Evolutionary conservation across 2,888 invertebrate species (phyloP).

Genomic region (Drosophila tripunctata): DNA sequence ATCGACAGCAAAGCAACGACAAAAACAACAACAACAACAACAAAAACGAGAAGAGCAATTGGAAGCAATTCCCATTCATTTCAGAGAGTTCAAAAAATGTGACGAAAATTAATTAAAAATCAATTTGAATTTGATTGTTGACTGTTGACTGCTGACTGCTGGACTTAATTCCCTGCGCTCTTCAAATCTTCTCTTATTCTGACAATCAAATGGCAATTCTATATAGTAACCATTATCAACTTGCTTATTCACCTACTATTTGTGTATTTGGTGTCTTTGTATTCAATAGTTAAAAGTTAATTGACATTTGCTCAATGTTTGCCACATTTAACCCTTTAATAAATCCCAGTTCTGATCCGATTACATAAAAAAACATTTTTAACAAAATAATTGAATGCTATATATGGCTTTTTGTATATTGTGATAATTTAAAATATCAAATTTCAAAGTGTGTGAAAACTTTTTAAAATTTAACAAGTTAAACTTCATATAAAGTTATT

Average conservation of each 20-base stretch:
- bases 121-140: constrained; percentile 79
- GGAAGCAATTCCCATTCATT: constrained; percentile 47
- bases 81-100: constrained; percentile 65
- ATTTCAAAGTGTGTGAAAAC: too few relatives aligned
- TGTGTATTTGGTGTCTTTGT: constrained; percentile 31
- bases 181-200: neutral
- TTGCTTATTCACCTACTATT: constrained; percentile 32
- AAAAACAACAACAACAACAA: neutral
- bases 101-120: constrained; percentile 80
- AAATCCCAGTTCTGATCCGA: too few relatives aligned
- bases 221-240: constrained; percentile 7
- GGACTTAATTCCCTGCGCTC: neutral
- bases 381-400: too few relatives aligned
- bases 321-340: constrained; percentile 46
- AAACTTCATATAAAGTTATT: too few relatives aligned
- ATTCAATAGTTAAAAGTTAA: constrained; percentile 68
- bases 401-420: too few relatives aligned
- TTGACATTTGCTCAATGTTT: constrained; percentile 70
- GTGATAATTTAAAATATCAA: too few relatives aligned
- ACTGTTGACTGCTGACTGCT: constrained; percentile 22
- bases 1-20: constrained; percentile 6
- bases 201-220: neutral
- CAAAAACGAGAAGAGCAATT: constrained; percentile 26
- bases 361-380: constrained; percentile 40
- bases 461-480: too few relatives aligned